Base-by-base conservation (phyloP, 1,140 invertebrate species). In the Macrobrachium nipponense region DNA sequence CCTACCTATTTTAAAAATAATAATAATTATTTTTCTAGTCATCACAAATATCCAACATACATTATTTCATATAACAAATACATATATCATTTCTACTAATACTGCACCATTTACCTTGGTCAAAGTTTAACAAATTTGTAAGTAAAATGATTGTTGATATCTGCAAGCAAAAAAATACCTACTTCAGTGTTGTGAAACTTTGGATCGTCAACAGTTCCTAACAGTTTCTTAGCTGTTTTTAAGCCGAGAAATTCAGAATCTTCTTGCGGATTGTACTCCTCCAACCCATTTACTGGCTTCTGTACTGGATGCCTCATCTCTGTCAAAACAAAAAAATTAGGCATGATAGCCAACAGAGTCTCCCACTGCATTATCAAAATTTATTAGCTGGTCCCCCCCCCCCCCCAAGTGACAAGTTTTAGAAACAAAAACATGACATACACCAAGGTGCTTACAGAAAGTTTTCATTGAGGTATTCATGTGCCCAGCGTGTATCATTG, bases 141-240 rank as follows among this genome's bases (percentile, higher is more conserved):
- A 36, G 27, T 36, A 36, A 36, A 36, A 2, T 51, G 12, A 51
- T 10, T 51, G 2, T 51, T 12, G 0, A 51, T 51, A 51, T 10
- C 51, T 51, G 3, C 12, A 12, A 51, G 51, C 51, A 10, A 51
- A 51, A 51, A 51, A 12, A 23, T 64, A 86, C 87, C 77, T 90
- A 94, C 93, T 91, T 94, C 93, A 82, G 95, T 95, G 89, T 95
- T 95, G 15, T 93, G 93, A 88, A 95, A 93, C 89, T 95, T 93
- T 87, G 93, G 94, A 91, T 96, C 94, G 84, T 91, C 90, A 72
- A 92, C 91, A n/a, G 89, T 90, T 61, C 92, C 91, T 8, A 92
- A 89, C 77, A 94, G 90, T 89, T 93, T 93, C 79, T 93, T 92
- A 0, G 94, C 93, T 90, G 92, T 93, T 88, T 93, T 92, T n/a